phyloP scores from a whole-genome alignment of 2,113 vertebrate genomes.

The Isurus oxyrinchus region DNA sequence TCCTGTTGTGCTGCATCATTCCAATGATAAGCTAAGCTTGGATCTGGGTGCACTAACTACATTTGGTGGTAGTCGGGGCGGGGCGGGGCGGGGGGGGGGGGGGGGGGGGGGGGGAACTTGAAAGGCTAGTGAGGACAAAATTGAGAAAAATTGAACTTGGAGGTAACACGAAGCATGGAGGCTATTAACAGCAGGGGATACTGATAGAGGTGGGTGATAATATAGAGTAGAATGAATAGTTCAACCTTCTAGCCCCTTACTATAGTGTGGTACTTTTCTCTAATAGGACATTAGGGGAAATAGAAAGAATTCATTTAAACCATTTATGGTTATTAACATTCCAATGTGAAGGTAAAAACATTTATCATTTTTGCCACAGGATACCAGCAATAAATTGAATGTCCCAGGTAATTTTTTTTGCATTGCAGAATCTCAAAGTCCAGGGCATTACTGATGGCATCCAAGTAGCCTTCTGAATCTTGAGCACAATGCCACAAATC shows the following conservation, averaged over 20 bases:
- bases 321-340: background rate
- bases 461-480: background rate
- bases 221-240: background rate
- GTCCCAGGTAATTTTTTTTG: background rate
- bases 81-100: too few species aligned
- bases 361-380: background rate
- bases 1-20: background rate
- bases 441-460: background rate
- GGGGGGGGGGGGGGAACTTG: too few species aligned
- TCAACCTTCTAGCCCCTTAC: background rate
- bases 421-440: background rate
- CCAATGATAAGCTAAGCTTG: background rate
- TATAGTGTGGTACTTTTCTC: background rate
- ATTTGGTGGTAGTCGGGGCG: too few species aligned
- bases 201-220: background rate
- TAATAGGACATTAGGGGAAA: background rate
- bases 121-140: background rate
- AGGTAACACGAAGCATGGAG: background rate
- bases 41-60: background rate
- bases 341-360: background rate
- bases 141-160: background rate
- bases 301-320: background rate
- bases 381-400: background rate
- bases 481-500: background rate
- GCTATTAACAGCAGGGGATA: background rate